phyloP scores from a whole-genome alignment of 1,140 invertebrate genomes.

The Leptonema lineaticorne region DNA sequence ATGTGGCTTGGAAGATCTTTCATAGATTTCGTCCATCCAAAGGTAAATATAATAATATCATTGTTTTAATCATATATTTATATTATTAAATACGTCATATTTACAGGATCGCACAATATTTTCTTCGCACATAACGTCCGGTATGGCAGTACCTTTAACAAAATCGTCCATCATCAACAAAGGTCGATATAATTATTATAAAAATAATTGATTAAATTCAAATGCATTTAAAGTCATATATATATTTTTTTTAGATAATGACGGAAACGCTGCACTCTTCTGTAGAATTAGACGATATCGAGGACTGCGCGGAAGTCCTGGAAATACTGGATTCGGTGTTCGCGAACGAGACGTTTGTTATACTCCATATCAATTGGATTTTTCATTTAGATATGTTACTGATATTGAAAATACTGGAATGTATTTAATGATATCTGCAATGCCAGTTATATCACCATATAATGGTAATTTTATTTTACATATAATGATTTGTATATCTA shows the following conservation, averaged over 20 bases:
- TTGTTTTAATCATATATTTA: not conserved
- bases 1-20: conserved; percentile 85
- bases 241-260: not conserved
- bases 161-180: conserved; percentile 43
- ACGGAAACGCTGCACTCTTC: conserved; percentile 45
- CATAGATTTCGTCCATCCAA: conserved; percentile 81
- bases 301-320: conserved; percentile 51
- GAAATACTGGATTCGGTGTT: conserved; percentile 61
- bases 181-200: conserved; percentile 45
- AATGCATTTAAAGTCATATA: too few relatives aligned
- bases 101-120: conserved; percentile 65
- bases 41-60: conserved; percentile 56
- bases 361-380: conserved; percentile 71
- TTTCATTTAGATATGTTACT: conserved; percentile 65
- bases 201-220: not conserved
- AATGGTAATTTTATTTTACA: conserved; percentile 60
- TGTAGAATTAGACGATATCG: conserved; percentile 55
- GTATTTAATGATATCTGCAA: conserved; percentile 71
- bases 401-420: conserved; percentile 58
- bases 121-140: conserved; percentile 58
- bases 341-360: conserved; percentile 64
- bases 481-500: conserved; percentile 8
- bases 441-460: conserved; percentile 72
- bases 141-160: conserved; percentile 54
- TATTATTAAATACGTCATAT: not conserved